Base-by-base conservation (phyloP, 2,113 vertebrate genomes). In the Corythaeola cristata region DNA sequence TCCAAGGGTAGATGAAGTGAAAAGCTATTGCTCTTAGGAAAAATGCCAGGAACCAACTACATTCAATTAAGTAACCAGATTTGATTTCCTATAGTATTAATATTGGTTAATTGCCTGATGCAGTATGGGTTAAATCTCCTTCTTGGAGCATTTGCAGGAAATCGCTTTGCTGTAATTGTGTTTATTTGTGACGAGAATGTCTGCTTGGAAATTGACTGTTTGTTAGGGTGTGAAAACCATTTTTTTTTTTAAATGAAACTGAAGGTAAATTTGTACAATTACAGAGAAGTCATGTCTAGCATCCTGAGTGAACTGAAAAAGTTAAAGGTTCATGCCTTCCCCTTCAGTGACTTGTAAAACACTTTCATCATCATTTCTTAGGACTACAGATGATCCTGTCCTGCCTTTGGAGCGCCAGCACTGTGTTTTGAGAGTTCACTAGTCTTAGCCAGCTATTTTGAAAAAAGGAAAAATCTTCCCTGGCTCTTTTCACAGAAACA, bases 51-150 rank as follows among this genome's bases (percentile, higher is more conserved):
- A 86, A 74, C 63, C 56, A 92, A 18, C 63, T 77, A 27, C 59
- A 86, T 95, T 91, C 82, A 95, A 86, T 96, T 97, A 92, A 64
- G 67, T 74, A 84, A 63, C 63, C n/a, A 39, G 62, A 78, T 88
- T 94, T 95, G 56, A 92, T 96, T 97, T 97, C 88, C 93, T 92
- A 32, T 84, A 49, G 33, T 55, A 86, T 92, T 90, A 93, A 90
- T 93, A 84, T 35, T 30, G 92, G 72, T 84, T 96, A 96, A 95
- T 92, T 93, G 79, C 74, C 68, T 94, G 79, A 88, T 88, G 64
- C 68, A 27, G 74, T 73, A 74, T 2, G 39, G 93, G 92, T 96
- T 94, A 95, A 93, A 80, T 86, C 44, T 66, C 50, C 24, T 72
- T 26, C 73, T 89, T 52, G 30, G 56, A 84, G 28, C 75, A 44